These are phyloP conservation scores for Gerris buenoi DNA, from an alignment of 1,140 invertebrate species.

Conservation along the genomic window DNA sequence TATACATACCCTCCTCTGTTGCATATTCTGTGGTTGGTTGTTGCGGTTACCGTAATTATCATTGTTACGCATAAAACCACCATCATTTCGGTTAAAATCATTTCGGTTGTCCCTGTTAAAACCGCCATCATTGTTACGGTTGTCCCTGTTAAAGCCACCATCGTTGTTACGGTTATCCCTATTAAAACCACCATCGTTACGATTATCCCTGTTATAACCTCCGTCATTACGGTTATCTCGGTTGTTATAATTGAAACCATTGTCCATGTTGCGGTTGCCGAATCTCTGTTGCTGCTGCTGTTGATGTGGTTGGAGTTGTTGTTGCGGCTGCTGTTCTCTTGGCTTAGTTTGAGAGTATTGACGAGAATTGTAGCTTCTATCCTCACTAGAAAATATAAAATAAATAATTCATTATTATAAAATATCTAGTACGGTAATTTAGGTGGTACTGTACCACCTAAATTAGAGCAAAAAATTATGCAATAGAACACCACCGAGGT, in stretches of 20 bases:
- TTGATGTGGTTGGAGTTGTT: conserved; percentile 12
- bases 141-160: background rate
- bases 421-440: too few species aligned
- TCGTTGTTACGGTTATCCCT: background rate
- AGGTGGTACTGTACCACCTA: too few species aligned
- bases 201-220: background rate
- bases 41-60: too few species aligned
- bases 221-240: background rate
- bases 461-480: too few species aligned
- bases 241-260: background rate
- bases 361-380: background rate
- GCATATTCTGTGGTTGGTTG: too few species aligned
- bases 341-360: background rate
- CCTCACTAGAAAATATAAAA: background rate
- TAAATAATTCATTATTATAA: too few species aligned
- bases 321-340: conserved; percentile 9
- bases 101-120: too few species aligned
- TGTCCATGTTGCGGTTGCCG: background rate
- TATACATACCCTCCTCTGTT: too few species aligned
- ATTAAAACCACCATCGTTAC: background rate
- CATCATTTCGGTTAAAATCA: too few species aligned
- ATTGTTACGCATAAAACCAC: too few species aligned
- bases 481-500: too few species aligned
- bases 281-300: conserved; percentile 21
- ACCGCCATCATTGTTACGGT: background rate